Conservation (phyloP, 2,888 invertebrate species). For the Lochmaea capreae region DNA sequence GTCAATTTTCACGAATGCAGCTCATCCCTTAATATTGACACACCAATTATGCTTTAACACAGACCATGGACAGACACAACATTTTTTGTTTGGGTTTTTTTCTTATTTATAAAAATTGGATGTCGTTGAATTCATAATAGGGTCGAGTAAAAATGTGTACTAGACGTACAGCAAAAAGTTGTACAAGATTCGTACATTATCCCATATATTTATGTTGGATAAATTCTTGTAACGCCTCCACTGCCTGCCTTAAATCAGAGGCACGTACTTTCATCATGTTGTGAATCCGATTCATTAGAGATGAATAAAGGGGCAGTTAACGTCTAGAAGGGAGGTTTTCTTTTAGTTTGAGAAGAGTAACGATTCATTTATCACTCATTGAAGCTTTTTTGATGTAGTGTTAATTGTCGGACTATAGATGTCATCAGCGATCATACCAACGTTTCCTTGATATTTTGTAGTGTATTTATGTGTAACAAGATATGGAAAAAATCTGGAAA, state of each 20-base stretch:
- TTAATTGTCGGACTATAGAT: neutral
- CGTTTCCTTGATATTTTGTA: neutral
- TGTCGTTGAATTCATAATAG: no score
- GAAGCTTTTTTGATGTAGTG: neutral
- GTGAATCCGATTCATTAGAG: constrained; percentile 54
- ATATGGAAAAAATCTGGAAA: no score
- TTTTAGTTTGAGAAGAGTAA: neutral
- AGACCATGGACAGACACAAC: no score
- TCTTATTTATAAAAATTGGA: no score
- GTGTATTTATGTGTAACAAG: no score
- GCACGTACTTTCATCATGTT: constrained; percentile 49
- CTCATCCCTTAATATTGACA: no score
- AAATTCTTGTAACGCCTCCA: neutral
- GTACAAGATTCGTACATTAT: neutral
- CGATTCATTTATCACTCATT: neutral
- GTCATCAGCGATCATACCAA: neutral
- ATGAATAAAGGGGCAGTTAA: constrained; percentile 5
- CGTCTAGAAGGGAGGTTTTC: constrained; percentile 7
- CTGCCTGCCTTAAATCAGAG: constrained; percentile 1
- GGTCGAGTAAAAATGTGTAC: no score
- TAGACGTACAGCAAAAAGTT: no score
- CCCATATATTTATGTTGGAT: neutral
- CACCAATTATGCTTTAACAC: no score
- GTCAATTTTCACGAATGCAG: no score
- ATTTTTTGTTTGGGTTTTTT: no score